Evolutionary conservation across 1,140 invertebrate species (phyloP), one percentile per base, ranked within the genome.

Genomic region (Sminthurinus signatus): DNA sequence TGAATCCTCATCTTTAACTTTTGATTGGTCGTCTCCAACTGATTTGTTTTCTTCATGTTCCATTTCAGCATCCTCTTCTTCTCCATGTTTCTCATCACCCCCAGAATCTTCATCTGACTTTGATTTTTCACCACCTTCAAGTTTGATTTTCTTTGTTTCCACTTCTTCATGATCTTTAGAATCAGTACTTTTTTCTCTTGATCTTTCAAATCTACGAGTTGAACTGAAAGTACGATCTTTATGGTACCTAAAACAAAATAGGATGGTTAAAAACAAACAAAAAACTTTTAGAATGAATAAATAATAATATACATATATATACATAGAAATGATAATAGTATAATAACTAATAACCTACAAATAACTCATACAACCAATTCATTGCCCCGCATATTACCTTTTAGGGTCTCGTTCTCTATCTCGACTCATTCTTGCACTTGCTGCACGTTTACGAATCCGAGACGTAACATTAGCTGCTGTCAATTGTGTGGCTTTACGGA

Each of bases 391-490:
- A n/a, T n/a, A n/a, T n/a, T n/a, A n/a, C 54, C 19, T 57, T 31
- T 28, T 56, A 5, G 27, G 31, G 51, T 61, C 19, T 44, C 48
- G 2, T 50, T 32, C 39, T 32, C 31, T 8, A 28, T 57, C 54
- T 23, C 31, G 2, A 46, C 36, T 51, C 12, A 19, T 17, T 56
- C 44, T 14, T 23, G 55, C 39, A 56, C 25, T 32, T 2, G 51
- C 50, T 0, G 64, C 64, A n/a, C 64, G 50, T 42, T 60, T 61
- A 17, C 57, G 43, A 54, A 66, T 66, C 15, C 56, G 21, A 36
- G 32, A 58, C 5, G 65, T 67, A 2, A 67, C 65, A 31, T 8
- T 48, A 32, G 55, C 60, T n/a, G 65, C 65, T 43, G 65, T 60
- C 12, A 39, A 58, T 46, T 59, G 60, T 12, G 65, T 59, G 12